A percentile compares a stretch with the other conserved stretches of the same genome.
Evolutionary conservation across 2,113 vertebrate species (phyloP).

Genomic region (Hassar affinis): DNA sequence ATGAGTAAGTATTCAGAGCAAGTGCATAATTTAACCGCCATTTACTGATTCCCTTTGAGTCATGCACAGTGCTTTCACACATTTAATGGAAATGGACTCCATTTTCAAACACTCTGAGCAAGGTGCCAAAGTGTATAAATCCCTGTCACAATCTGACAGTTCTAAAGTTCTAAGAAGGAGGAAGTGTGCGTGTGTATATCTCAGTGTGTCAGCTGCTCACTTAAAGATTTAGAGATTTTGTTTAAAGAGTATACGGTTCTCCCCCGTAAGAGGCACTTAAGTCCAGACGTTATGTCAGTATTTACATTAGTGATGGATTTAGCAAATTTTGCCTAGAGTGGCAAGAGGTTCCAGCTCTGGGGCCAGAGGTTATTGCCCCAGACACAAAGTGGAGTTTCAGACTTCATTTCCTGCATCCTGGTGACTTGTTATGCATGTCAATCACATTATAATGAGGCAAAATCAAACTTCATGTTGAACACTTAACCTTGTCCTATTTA

Average conservation of each 20-base stretch:
- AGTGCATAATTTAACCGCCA: conserved; percentile 30
- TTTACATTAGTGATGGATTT: not conserved
- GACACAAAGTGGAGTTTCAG: too few relatives aligned
- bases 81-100: conserved; percentile 27
- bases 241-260: not conserved
- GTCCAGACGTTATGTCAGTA: not conserved
- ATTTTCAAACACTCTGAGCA: conserved; percentile 29
- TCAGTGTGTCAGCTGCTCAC: not conserved
- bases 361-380: too few relatives aligned
- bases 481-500: too few relatives aligned
- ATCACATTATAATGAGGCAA: too few relatives aligned
- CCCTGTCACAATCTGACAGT: conserved; percentile 10
- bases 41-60: conserved; percentile 28
- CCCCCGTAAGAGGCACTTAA: not conserved
- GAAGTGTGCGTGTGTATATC: not conserved
- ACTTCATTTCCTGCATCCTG: too few relatives aligned
- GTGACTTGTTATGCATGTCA: too few relatives aligned
- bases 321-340: too few relatives aligned
- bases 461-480: too few relatives aligned
- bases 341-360: too few relatives aligned
- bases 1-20: conserved; percentile 25
- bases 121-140: conserved; percentile 30
- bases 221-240: not conserved
- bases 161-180: not conserved
- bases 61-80: conserved; percentile 21